These are phyloP conservation scores for Drosophila pallidifrons DNA, from an alignment of 1,140 invertebrate species.

Conservation along the genomic window DNA sequence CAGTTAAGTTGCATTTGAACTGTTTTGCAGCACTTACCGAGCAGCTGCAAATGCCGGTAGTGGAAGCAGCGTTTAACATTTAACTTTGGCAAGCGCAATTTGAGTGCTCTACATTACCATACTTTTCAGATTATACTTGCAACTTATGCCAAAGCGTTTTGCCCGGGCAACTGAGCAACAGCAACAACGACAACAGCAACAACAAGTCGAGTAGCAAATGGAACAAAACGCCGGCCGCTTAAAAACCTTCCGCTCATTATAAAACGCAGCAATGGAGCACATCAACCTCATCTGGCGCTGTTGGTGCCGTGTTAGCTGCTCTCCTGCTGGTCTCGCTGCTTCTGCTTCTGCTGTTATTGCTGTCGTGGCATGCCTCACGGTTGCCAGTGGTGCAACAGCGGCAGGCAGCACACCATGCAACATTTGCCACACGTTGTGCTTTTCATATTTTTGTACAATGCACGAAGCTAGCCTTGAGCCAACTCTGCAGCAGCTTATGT, in stretches of 20 bases:
- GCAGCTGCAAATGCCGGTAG: conserved; percentile 3
- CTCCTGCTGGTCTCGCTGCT: conserved; percentile 12
- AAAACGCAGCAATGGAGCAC: conserved; percentile 60
- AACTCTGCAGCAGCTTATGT: conserved; percentile 29
- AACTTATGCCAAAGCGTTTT: conserved; percentile 42
- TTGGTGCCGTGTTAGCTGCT: conserved; percentile 30
- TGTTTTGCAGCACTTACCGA: conserved; percentile 8
- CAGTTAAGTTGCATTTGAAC: conserved; percentile 13
- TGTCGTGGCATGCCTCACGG: conserved; percentile 38
- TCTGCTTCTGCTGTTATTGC: conserved; percentile 9
- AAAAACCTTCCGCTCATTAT: conserved; percentile 75
- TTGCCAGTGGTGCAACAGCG: conserved; percentile 23
- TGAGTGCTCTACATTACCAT: conserved; percentile 47
- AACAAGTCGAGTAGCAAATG: conserved; percentile 13
- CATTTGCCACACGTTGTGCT: conserved; percentile 53
- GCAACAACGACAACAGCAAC: conserved; percentile 21
- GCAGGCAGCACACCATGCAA: conserved; percentile 29
- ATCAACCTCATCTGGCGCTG: conserved; percentile 61
- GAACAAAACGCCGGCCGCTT: conserved; percentile 44
- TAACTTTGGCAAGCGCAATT: conserved; percentile 16
- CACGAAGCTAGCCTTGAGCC: conserved; percentile 62
- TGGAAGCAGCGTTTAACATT: conserved; percentile 5
- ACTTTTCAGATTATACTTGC: conserved; percentile 39
- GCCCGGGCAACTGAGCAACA: conserved; percentile 24
- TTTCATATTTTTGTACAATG: conserved; percentile 75